Percentiles rank a stretch among this genome's conserved stretches.
phyloP scores from a whole-genome alignment of 35 echinoderm and acorn worm genomes.

The Strongylocentrotus purpuratus region DNA sequence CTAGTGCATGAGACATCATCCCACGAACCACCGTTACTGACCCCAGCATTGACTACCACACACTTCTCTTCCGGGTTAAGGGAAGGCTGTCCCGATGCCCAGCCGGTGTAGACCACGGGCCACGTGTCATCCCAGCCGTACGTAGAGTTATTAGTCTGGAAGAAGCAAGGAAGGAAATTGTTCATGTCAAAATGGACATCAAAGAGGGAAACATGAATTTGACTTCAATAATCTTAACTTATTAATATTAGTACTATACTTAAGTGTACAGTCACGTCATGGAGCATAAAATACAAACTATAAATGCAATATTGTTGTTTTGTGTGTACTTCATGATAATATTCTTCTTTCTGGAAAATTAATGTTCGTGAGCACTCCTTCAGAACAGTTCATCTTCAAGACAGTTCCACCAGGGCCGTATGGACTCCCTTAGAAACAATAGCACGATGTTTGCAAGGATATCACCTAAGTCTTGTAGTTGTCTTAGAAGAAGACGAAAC shows the following conservation, averaged over 20 bases:
- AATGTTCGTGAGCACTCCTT: too few species aligned
- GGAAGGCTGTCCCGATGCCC: slow-evolving; percentile 66
- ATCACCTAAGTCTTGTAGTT: too few species aligned
- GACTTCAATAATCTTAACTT: not conserved
- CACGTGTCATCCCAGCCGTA: slow-evolving; percentile 66
- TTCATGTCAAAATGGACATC: not conserved
- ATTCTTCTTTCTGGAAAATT: too few species aligned
- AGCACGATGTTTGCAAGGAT: too few species aligned
- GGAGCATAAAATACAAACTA: not conserved
- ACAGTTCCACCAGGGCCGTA: too few species aligned
- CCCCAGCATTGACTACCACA: not conserved
- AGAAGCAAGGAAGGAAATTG: not conserved
- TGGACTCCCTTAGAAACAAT: too few species aligned
- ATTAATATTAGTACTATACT: not conserved
- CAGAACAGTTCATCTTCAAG: too few species aligned
- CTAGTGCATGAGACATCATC: not conserved
- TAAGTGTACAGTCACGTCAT: not conserved
- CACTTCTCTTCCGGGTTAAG: not conserved
- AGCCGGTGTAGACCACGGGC: slow-evolving; percentile 60
- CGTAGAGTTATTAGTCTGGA: not conserved
- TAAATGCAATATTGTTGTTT: too few species aligned
- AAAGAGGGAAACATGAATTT: not conserved
- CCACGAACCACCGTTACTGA: not conserved
- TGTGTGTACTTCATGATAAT: too few species aligned
- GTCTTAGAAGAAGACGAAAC: too few species aligned